phyloP scores from a whole-genome alignment of 2,888 invertebrate species.

The Heliconius ethilla region DNA sequence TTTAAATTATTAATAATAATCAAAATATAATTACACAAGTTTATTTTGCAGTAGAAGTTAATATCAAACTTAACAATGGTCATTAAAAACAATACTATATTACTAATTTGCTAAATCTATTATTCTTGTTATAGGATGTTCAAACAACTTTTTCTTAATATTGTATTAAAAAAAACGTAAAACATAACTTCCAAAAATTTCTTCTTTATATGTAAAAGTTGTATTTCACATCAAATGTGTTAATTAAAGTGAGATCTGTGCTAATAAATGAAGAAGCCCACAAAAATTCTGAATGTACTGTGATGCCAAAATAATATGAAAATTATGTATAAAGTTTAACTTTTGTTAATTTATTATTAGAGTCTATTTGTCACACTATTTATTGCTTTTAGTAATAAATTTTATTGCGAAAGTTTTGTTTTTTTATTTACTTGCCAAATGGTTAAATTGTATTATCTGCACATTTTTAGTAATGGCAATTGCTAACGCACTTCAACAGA shows the following conservation, averaged over 20 bases:
- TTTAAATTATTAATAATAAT: background rate
- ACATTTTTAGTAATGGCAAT: background rate
- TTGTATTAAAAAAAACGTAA: background rate
- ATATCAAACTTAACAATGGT: background rate
- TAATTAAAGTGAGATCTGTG: background rate
- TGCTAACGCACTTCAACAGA: too few relatives aligned
- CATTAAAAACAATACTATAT: background rate
- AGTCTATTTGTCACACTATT: constrained; percentile 79
- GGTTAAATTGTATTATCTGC: background rate
- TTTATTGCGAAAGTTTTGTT: constrained; percentile 53
- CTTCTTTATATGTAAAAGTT: background rate
- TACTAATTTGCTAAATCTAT: background rate
- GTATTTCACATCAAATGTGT: constrained; percentile 9
- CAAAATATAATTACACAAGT: background rate
- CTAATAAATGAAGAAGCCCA: constrained; percentile 6
- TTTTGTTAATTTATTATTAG: constrained; percentile 78
- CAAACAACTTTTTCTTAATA: background rate
- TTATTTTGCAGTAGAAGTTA: background rate
- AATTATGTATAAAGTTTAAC: constrained; percentile 67
- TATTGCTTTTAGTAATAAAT: constrained; percentile 80
- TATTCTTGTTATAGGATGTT: background rate
- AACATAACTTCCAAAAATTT: background rate
- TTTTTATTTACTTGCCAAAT: constrained; percentile 19
- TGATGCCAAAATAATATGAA: constrained; percentile 76
- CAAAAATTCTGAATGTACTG: constrained; percentile 63